Evolutionary conservation across 2,113 vertebrate species (phyloP), one percentile per base, ranked within the genome.

Genomic region (Panthera tigris): DNA sequence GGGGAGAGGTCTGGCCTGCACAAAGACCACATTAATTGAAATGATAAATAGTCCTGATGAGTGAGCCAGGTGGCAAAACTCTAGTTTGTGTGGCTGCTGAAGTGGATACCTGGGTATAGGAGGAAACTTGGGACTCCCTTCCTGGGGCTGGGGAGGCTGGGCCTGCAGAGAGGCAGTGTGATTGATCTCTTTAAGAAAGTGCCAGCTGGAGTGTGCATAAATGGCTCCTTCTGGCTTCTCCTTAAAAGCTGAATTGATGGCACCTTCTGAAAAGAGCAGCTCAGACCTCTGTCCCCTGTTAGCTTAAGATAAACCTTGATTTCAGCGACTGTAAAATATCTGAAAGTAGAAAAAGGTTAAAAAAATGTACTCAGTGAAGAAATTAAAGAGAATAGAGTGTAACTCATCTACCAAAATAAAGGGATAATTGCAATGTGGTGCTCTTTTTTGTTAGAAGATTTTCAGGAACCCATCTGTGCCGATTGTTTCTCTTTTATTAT

Each of bases 221-320:
- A 97, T 96, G 97, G 55, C 94, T 98, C 98, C 98, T 99, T 98
- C 97, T 98, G 97, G 98, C 98, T 97, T 98, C 98, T 98, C 96
- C 96, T 98, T 98, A 98, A 98, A 94, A 98, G 97, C 97, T 98
- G 97, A 98, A 99, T 98, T 98, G 98, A 99, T 98, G 98, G 81
- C 96, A 98, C 93, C 97, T 98, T 98, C 97, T 98, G 95, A 98
- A 98, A 98, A 98, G 96, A 98, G 95, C 97, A 98, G 80, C 94
- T 98, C 95, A 98, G 93, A 96, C 91, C 71, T 94, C 93, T 93
- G 66, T 97, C 21, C 3, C 73, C 45, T 96, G 29, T 61, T 91
- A 78, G 65, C 55, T 83, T 69, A 96, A 93, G 84, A 86, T 91
- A 97, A 95, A 10, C 96, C 95, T 98, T 98, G 87, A 98, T 97